Evolutionary conservation across 2,113 vertebrate species (phyloP), one percentile per base, ranked within the genome.

Genomic region (Arvicanthis niloticus): DNA sequence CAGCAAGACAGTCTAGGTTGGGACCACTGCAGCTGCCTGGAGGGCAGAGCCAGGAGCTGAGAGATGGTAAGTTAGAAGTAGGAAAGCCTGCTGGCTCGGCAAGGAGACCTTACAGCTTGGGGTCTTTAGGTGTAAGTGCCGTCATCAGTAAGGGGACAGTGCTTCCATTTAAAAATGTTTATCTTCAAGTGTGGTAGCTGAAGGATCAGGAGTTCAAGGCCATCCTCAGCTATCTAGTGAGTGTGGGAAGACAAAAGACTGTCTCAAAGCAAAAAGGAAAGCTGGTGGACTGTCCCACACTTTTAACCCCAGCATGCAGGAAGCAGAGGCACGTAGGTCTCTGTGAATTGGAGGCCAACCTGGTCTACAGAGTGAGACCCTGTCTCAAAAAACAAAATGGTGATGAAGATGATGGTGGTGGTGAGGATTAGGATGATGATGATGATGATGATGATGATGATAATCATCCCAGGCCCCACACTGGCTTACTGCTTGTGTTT

Each of bases 211-310:
- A 34, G 26, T 67, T 86, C 84, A 68, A 68, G 62, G 29, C 9
- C 62, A 51, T 34, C 60, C 84, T 67, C 42, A 68, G 84, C 22
- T 37, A 7, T 13, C 1, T 19, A 37, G 62, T 34, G 24, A 17
- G 24, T 42, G 58, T 45, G 16, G 26, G 15, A 58, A 9, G 45
- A 85, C 24, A 85, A 42, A 62, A 45, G 60, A 31, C 60, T 34
- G 82, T 86, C 82, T 31, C 40, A 65, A 31, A 84, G 60, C 22
- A 84, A 60, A 13, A 13, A 60, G 37, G 10, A 81, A 62, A 34
- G 60, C 13, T 4, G 13, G 24, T 19, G 5, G 1, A 31, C 60
- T 48, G 60, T 42, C 1, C 1, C 1, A 11, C 15, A 9, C n/a
- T 21, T 26, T 58, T 82, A 58, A 82, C 24, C 10, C n/a, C 40